A percentile compares a stretch with the other conserved stretches of the same genome.
These are phyloP conservation scores for Calypte anna DNA, from an alignment of 2,113 vertebrate genomes.

Conservation along the genomic window DNA sequence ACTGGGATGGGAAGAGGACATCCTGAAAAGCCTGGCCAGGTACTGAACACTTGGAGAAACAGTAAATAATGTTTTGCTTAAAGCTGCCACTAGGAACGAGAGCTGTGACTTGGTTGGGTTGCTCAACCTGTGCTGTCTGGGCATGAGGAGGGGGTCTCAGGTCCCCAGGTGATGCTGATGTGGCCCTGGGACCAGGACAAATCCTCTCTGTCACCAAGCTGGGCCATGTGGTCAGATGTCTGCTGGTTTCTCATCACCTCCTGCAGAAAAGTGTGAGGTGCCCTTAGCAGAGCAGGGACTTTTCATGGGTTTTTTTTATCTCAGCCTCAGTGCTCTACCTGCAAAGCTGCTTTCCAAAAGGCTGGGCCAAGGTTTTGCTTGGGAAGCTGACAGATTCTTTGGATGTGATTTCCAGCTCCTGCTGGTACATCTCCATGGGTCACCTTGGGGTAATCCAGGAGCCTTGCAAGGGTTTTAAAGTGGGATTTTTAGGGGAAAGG, in stretches of 20 bases:
- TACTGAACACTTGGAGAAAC: fast-evolving
- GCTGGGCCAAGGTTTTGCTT: not conserved
- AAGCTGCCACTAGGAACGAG: not conserved
- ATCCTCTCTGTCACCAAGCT: not conserved
- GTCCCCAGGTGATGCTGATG: not conserved
- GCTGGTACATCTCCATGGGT: not conserved
- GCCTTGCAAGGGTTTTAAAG: not conserved
- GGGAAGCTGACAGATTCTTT: not conserved
- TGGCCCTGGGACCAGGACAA: not conserved
- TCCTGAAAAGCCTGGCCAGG: not conserved
- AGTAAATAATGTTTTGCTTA: not conserved
- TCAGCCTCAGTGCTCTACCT: fast-evolving
- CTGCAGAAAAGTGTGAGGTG: not conserved
- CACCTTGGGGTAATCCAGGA: fast-evolving
- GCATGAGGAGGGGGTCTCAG: fast-evolving
- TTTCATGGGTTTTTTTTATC: fast-evolving
- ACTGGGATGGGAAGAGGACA: not conserved
- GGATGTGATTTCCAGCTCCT: not conserved
- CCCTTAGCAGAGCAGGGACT: not conserved
- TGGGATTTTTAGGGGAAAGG: not conserved
- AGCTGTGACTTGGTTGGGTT: not conserved
- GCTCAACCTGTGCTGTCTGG: fast-evolving
- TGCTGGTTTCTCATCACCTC: not conserved
- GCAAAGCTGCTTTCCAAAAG: not conserved
- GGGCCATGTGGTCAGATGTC: not conserved